A percentile compares a stretch with the other conserved stretches of the same genome.
Evolutionary conservation across 2,113 vertebrate genomes (phyloP).

Genomic region (Chrysemys picta): DNA sequence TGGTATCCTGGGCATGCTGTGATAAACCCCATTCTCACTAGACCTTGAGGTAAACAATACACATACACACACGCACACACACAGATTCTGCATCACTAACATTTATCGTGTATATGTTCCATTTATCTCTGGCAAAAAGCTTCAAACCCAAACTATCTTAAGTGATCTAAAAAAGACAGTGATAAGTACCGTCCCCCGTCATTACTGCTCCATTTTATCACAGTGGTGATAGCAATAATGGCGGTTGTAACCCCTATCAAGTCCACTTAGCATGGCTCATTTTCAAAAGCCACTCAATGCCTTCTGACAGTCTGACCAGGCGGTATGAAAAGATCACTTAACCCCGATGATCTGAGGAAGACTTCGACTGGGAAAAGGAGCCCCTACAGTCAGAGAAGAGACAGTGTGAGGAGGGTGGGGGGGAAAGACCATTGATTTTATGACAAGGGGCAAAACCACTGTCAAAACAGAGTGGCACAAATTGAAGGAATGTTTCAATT

Average conservation of each 20-base stretch:
- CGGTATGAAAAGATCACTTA: conserved; percentile 89
- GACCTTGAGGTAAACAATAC: not conserved
- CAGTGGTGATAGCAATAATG: conserved; percentile 77
- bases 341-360: conserved; percentile 81
- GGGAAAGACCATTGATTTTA: conserved; percentile 88
- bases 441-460: conserved; percentile 90
- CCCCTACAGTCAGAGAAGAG: conserved; percentile 75
- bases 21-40: not conserved
- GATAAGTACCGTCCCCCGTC: conserved; percentile 80
- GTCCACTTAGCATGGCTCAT: conserved; percentile 81
- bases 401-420: not conserved
- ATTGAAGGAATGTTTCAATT: conserved; percentile 89
- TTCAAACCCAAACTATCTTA: conserved; percentile 75
- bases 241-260: conserved; percentile 80
- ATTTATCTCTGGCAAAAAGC: conserved; percentile 76
- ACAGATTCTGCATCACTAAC: not conserved
- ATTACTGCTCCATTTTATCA: conserved; percentile 80
- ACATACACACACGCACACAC: not conserved
- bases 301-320: conserved; percentile 82
- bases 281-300: conserved; percentile 78
- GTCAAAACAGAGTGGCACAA: conserved; percentile 80
- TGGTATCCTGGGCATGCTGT: not conserved
- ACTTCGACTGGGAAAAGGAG: conserved; percentile 74
- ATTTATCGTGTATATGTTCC: conserved; percentile 68
- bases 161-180: conserved; percentile 77